Evolutionary conservation across 2,113 vertebrate genomes (phyloP).

Genomic region (Xiphophorus maculatus): DNA sequence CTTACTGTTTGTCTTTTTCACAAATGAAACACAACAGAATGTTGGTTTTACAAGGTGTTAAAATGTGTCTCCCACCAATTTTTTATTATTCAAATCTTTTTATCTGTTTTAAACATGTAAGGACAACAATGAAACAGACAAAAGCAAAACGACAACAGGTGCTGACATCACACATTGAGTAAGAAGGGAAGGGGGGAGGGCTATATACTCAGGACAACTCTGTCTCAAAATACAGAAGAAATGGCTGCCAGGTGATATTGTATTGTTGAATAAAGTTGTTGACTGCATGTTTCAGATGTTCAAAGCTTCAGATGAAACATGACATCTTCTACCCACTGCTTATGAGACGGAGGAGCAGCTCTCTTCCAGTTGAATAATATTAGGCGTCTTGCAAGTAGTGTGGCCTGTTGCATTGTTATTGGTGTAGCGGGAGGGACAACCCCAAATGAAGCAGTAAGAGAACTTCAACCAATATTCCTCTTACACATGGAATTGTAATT

Average conservation of each 20-base stretch:
- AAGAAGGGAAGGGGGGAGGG: too few relatives aligned
- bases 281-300: neutral
- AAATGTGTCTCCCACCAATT: too few relatives aligned
- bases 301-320: neutral
- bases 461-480: neutral
- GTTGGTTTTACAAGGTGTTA: too few relatives aligned
- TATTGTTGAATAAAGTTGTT: neutral
- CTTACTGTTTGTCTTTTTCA: too few relatives aligned
- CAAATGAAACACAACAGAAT: too few relatives aligned
- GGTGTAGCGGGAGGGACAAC: neutral
- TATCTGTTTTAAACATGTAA: too few relatives aligned
- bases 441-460: neutral
- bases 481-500: neutral
- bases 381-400: neutral
- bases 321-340: neutral
- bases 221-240: neutral
- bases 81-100: too few relatives aligned
- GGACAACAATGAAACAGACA: too few relatives aligned
- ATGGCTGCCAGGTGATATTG: neutral
- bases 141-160: too few relatives aligned
- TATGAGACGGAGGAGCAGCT: neutral
- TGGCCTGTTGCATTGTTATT: neutral
- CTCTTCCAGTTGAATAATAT: neutral
- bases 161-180: too few relatives aligned
- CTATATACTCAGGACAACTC: too few relatives aligned